phyloP scores from a whole-genome alignment of 2,113 vertebrate species.

The Tachycineta bicolor region DNA sequence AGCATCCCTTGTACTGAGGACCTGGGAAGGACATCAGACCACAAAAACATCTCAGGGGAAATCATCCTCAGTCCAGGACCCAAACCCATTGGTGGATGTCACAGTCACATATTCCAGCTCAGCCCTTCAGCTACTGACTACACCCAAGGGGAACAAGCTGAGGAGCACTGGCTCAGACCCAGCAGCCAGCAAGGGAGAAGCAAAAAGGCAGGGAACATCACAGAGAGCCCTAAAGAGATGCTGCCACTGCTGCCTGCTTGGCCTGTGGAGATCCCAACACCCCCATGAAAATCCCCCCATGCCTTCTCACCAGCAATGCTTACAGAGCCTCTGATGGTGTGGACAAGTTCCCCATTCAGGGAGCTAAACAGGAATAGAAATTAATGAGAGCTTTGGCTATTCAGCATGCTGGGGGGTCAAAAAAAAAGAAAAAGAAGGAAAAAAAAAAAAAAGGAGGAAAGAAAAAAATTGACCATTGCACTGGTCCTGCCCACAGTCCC shows the following conservation, averaged over 20 bases:
- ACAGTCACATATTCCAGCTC: background rate
- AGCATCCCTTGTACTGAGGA: background rate
- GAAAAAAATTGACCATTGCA: too few relatives aligned
- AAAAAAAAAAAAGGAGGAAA: background rate
- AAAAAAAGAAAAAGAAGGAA: too few relatives aligned
- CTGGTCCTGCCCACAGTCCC: background rate
- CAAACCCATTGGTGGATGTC: background rate
- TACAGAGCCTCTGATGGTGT: rapidly evolving
- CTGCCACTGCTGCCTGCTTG: background rate
- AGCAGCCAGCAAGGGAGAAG: background rate
- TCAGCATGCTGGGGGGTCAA: rapidly evolving
- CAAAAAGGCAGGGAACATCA: background rate
- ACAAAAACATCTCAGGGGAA: background rate
- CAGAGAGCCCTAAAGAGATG: rapidly evolving
- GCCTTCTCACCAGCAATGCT: background rate
- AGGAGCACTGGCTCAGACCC: background rate
- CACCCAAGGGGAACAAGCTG: background rate
- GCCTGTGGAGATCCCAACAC: background rate
- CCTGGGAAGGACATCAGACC: background rate
- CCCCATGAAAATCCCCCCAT: background rate
- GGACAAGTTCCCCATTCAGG: background rate
- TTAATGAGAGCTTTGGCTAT: background rate
- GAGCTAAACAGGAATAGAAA: background rate
- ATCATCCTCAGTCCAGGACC: background rate
- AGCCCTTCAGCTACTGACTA: background rate